These are phyloP conservation scores for Euborellia annulipes DNA, from an alignment of 1,140 invertebrate species.

Conservation along the genomic window DNA sequence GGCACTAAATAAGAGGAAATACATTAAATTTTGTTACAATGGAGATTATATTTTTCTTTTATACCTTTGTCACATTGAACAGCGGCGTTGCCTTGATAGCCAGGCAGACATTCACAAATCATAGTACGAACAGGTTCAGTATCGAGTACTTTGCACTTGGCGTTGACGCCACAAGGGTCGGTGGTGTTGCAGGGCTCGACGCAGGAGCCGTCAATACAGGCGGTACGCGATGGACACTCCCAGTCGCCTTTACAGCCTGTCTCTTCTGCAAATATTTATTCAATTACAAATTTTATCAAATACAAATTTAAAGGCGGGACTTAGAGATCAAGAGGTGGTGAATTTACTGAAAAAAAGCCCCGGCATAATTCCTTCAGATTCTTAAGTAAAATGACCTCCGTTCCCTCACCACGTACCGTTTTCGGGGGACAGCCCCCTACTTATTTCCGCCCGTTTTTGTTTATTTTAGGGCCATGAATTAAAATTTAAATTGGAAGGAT, in stretches of 20 bases:
- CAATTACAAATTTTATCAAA: not conserved
- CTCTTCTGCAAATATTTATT: constrained; percentile 22
- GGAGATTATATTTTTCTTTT: constrained; percentile 15
- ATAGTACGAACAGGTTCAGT: constrained; percentile 71
- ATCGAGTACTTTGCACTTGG: constrained; percentile 62
- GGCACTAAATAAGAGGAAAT: constrained; percentile 29
- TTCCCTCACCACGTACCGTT: too few relatives aligned
- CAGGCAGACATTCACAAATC: constrained; percentile 74
- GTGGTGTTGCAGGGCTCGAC: constrained; percentile 67
- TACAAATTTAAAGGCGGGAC: too few relatives aligned
- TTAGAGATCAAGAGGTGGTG: too few relatives aligned
- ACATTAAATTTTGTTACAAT: too few relatives aligned
- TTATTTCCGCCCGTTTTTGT: too few relatives aligned
- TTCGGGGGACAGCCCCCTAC: too few relatives aligned
- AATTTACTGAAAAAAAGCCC: too few relatives aligned
- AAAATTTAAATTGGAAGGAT: too few relatives aligned
- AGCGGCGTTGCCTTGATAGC: constrained; percentile 66
- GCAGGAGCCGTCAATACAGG: constrained; percentile 66
- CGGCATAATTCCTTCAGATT: too few relatives aligned
- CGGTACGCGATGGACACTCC: constrained; percentile 66
- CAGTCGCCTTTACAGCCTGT: constrained; percentile 54
- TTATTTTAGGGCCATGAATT: too few relatives aligned
- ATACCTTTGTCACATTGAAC: constrained; percentile 55
- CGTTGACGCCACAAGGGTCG: constrained; percentile 65
- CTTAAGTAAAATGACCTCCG: too few relatives aligned